Evolutionary conservation across 1,140 invertebrate genomes (phyloP).

Genomic region (Pararge aegeria): DNA sequence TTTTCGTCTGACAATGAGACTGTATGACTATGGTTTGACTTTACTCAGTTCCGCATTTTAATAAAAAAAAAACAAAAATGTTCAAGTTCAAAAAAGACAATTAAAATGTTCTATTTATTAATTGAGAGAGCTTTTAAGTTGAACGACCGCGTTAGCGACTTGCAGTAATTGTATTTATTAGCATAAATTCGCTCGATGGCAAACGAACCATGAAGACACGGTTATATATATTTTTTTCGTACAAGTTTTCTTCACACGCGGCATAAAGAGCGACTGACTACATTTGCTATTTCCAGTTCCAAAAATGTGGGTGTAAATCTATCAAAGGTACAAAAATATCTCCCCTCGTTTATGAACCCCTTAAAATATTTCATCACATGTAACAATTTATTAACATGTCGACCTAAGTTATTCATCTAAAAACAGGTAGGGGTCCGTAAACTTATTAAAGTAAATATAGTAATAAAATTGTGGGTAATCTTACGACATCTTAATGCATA

Average conservation of each 20-base stretch:
- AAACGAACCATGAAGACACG: slow-evolving; percentile 55
- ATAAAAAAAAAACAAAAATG: neutral
- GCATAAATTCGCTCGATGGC: slow-evolving; percentile 58
- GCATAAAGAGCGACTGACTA: slow-evolving; percentile 1
- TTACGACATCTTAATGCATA: slow-evolving; percentile 1
- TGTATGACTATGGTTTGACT: too few relatives aligned
- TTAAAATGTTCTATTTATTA: slow-evolving; percentile 8
- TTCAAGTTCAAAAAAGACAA: neutral
- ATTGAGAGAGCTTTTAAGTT: slow-evolving; percentile 43
- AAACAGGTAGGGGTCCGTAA: neutral
- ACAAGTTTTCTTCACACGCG: neutral
- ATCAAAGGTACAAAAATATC: neutral
- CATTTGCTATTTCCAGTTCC: neutral
- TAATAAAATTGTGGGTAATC: slow-evolving; percentile 11
- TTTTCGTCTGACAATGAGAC: too few relatives aligned
- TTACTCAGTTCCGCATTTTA: too few relatives aligned
- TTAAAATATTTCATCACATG: neutral
- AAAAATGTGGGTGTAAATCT: neutral
- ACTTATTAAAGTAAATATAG: neutral
- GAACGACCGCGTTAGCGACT: slow-evolving; percentile 53
- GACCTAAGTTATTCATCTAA: neutral
- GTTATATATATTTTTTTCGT: slow-evolving; percentile 12
- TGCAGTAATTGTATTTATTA: slow-evolving; percentile 70
- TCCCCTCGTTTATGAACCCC: neutral
- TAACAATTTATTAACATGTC: neutral